Conservation (phyloP, 2,888 invertebrate genomes). For the Polydrusus tereticollis region DNA sequence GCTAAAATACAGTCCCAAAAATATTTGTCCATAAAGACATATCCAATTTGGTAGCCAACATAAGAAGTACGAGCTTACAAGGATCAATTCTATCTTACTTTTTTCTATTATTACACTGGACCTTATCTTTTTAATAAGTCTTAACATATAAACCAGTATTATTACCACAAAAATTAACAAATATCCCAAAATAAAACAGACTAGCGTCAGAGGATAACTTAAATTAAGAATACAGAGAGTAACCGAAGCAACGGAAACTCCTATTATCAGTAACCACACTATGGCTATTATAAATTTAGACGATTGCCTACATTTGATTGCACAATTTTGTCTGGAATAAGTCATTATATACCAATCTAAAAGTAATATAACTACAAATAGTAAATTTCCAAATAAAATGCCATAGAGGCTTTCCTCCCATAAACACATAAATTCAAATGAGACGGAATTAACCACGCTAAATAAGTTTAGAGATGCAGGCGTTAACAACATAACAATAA, state of each 20-base stretch:
- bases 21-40: slow-evolving; percentile 22
- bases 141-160: slow-evolving; percentile 24
- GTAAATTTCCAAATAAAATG: slow-evolving; percentile 34
- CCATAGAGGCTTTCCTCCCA: slow-evolving; percentile 37
- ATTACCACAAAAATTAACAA: slow-evolving; percentile 33
- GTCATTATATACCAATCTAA: slow-evolving; percentile 45
- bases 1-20: neutral
- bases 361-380: slow-evolving; percentile 39
- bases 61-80: slow-evolving; percentile 44
- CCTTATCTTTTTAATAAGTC: slow-evolving; percentile 26
- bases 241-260: slow-evolving; percentile 21
- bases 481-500: slow-evolving; percentile 30
- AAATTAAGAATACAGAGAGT: slow-evolving; percentile 23
- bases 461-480: slow-evolving; percentile 32
- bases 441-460: slow-evolving; percentile 11
- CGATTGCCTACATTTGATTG: slow-evolving; percentile 26
- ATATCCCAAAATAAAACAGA: slow-evolving; percentile 26
- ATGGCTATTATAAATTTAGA: slow-evolving; percentile 20
- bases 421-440: slow-evolving; percentile 32
- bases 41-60: slow-evolving; percentile 47
- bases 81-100: slow-evolving; percentile 32
- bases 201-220: slow-evolving; percentile 18
- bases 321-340: slow-evolving; percentile 23
- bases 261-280: slow-evolving; percentile 31
- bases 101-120: slow-evolving; percentile 31